Evolutionary conservation across 2,797 vertebrate species (phyloP), one percentile per base, ranked within the genome.

Genomic region (Catharus ustulatus): DNA sequence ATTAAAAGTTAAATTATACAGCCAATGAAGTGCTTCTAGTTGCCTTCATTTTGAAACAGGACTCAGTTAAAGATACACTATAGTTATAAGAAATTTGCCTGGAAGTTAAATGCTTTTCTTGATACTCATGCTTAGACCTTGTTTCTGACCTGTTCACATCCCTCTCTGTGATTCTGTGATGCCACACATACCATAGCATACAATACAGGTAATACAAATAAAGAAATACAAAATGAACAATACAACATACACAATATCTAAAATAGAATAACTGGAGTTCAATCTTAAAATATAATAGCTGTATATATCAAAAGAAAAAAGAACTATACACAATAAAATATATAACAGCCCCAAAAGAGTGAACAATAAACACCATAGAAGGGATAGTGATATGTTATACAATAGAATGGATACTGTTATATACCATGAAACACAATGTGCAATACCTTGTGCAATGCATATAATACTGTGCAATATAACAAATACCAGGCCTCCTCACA

Each of bases 41-140:
- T 76, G 42, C 36, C 36, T 61, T 84, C 11, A 32, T 43, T 84
- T 87, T 81, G 32, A 62, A 74, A 38, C 4, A 61, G 9, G 11
- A 63, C 27, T 51, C 19, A 30, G 36, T n/a, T 82, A 54, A 82
- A 90, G 19, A 57, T 16, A 51, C 23, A 29, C 11, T 38, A 38
- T 43, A 38, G 10, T 66, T 38, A 11, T 10, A 67, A 32, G 19
- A 81, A 81, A 87, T 58, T 30, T 63, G 12, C 15, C 10, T 66
- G 12, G 22, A 82, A 22, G 10, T 48, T 6, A 30, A 19, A 10
- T 0, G 0, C 5, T 68, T 68, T 61, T 29, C 32, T 58, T 2
- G 1, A 21, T 30, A 15, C 8, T 66, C 20, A 6, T 13, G 9
- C 10, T 87, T 10, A 4, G 26, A 32, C 11, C 13, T 38, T 58